Evolutionary conservation across 92 coral and sea anemone species (phyloP).

Genomic region (Porites cylindrica): DNA sequence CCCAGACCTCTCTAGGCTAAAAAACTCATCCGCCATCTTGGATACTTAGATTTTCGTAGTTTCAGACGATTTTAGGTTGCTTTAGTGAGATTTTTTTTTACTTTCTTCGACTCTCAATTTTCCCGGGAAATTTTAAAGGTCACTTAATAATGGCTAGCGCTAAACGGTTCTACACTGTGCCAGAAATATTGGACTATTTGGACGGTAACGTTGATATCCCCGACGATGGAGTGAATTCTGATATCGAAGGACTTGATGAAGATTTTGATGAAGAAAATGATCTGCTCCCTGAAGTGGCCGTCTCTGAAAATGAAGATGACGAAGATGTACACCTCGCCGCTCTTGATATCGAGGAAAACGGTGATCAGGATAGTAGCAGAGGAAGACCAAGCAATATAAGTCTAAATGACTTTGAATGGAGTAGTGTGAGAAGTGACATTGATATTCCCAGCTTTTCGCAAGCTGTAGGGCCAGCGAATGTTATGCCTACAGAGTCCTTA

Average conservation of each 20-base stretch:
- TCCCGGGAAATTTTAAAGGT: constrained; percentile 15
- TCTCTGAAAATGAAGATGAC: constrained; percentile 19
- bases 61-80: background rate
- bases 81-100: constrained; percentile 9
- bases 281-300: constrained; percentile 22
- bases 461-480: background rate
- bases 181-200: constrained; percentile 23
- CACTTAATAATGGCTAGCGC: constrained; percentile 5
- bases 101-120: background rate
- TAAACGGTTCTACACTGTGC: constrained; percentile 15
- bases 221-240: constrained; percentile 39
- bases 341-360: constrained; percentile 33
- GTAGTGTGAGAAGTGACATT: background rate
- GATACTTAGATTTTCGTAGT: background rate
- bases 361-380: constrained; percentile 24
- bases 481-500: background rate
- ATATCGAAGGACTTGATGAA: constrained; percentile 37
- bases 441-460: constrained; percentile 1
- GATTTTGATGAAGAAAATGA: constrained; percentile 36
- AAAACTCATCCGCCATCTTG: constrained; percentile 6
- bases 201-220: constrained; percentile 38
- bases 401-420: constrained; percentile 16
- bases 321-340: constrained; percentile 17
- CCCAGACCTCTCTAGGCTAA: constrained; percentile 22
- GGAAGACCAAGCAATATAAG: constrained; percentile 36